Base-by-base conservation (phyloP, 2,888 invertebrate species). In the Meiosimyza decipiens region DNA sequence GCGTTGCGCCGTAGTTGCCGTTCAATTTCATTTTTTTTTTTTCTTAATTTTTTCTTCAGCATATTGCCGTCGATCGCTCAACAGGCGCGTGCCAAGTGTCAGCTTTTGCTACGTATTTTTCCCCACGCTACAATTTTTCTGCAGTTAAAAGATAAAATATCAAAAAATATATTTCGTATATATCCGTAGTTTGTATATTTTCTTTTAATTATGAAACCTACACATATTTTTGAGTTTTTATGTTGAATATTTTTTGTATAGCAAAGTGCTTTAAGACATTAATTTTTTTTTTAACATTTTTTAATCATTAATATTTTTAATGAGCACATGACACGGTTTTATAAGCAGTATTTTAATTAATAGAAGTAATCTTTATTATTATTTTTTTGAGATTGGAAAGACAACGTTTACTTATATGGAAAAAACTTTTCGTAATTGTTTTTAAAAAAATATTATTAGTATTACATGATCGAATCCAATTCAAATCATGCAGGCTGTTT, bases 51-150 rank as follows among this genome's bases (percentile, higher is more conserved):
- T 75, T 71, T 65, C 70, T 71, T 47, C 65, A 28, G 57, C 59
- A 59, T 47, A 57, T 59, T 47, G 47, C 50, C 57, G 52, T 6
- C 28, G 28, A 52, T 54, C 66, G 73, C 62, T 76, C 65, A 59
- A 50, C 71, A 76, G 78, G 74, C 79, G 79, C 79, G 78, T 79
- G 79, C 79, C 79, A 76, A 74, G 72, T 77, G 78, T 78, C 77
- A 77, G 72, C 75, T 74, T 73, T 67, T 73, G 71, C 73, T 71
- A 72, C 71, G 40, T 73, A 54, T 64, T 71, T 75, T 71, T 75
- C 77, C 78, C 79, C 77, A 77, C 79, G 76, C 79, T 76, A 69
- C 72, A 74, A 73, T 66, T 72, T 74, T 73, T 70, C 59, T 75
- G 63, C 73, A 71, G 73, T 71, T 73, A 49, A 49, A 70, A 51